phyloP scores from a whole-genome alignment of 1,140 invertebrate genomes.

The Anastrepha ludens region DNA sequence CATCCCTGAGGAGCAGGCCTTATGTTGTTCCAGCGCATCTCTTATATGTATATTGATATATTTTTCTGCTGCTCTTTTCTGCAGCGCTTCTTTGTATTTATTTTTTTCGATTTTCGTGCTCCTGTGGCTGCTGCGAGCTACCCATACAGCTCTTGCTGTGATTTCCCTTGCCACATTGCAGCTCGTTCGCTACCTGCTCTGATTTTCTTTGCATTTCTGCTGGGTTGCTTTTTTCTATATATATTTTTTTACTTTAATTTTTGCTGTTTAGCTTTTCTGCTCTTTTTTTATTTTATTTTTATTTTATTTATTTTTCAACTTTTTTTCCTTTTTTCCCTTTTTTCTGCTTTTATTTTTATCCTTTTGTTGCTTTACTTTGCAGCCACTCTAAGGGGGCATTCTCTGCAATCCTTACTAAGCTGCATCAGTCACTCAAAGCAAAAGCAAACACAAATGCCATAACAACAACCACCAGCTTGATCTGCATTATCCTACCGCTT shows the following conservation, averaged over 20 bases:
- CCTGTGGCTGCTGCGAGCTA: background rate
- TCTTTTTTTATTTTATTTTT: background rate
- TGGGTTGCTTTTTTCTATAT: background rate
- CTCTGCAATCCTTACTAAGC: constrained; percentile 2
- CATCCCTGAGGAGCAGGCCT: background rate
- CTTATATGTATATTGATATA: background rate
- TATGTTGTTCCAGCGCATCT: background rate
- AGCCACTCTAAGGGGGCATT: background rate
- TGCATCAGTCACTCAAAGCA: background rate
- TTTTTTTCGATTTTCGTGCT: background rate
- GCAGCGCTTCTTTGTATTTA: background rate
- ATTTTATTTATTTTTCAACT: background rate
- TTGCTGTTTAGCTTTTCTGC: background rate
- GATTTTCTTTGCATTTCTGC: constrained; percentile 1
- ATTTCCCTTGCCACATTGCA: no score
- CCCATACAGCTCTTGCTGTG: no score
- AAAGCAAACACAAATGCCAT: background rate
- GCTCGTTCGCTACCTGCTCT: background rate
- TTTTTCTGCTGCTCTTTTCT: background rate
- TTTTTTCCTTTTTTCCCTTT: background rate
- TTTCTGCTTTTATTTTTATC: background rate
- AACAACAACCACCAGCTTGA: constrained; percentile 1
- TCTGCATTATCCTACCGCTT: constrained; percentile 34
- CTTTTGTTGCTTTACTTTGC: background rate
- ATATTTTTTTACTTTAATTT: no score